These are phyloP conservation scores for Ceyx melanurus DNA, from an alignment of 2,113 vertebrate species.

Conservation along the genomic window DNA sequence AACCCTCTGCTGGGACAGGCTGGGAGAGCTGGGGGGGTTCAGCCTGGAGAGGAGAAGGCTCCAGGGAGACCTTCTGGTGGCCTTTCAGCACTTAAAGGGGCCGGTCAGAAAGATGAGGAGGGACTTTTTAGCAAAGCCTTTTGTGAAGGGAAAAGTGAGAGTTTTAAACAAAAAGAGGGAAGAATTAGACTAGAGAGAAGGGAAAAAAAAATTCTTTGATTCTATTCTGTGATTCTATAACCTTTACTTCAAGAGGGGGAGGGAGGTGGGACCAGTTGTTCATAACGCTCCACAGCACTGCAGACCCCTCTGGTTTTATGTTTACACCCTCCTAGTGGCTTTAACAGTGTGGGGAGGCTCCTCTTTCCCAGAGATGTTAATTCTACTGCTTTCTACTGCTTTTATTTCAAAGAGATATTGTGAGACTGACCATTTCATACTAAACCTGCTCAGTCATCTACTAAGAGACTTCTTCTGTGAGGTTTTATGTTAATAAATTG, in stretches of 20 bases:
- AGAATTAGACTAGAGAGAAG: background rate
- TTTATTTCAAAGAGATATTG: background rate
- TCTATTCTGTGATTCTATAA: background rate
- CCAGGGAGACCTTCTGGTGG: background rate
- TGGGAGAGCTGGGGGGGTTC: background rate
- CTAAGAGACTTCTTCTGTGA: conserved; percentile 3
- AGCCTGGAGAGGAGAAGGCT: background rate
- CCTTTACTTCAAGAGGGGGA: background rate
- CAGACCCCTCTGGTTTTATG: background rate
- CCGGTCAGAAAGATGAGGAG: background rate
- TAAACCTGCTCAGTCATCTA: background rate
- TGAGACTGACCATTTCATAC: background rate
- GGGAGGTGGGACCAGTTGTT: rapidly evolving
- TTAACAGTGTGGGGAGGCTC: background rate
- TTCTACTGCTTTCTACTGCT: background rate
- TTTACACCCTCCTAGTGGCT: background rate
- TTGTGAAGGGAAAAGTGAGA: background rate
- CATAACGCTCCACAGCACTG: background rate
- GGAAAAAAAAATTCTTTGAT: background rate
- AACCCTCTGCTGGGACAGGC: background rate
- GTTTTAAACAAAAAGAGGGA: background rate
- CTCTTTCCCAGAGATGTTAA: background rate
- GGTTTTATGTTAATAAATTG: conserved; percentile 25
- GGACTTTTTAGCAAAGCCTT: background rate
- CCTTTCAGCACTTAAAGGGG: background rate